Percentiles rank a stretch among this genome's conserved stretches.
These are phyloP conservation scores for Folsomia manolachei DNA, from an alignment of 2,888 invertebrate species.

Conservation along the genomic window DNA sequence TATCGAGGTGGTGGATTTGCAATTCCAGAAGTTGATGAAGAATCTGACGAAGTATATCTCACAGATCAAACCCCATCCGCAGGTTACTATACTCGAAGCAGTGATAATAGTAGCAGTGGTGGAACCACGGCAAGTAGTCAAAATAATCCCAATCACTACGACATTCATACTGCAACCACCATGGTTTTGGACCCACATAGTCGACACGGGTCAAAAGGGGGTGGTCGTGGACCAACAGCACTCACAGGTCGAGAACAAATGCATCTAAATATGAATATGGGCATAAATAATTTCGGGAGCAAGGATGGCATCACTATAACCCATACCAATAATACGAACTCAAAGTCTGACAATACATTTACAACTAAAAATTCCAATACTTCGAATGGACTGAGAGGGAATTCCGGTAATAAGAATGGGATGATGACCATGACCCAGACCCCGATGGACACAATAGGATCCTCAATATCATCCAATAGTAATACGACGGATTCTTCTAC, in stretches of 20 bases:
- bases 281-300: slow-evolving; percentile 18
- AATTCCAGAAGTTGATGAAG: neutral
- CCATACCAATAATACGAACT: slow-evolving; percentile 4
- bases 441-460: slow-evolving; percentile 9
- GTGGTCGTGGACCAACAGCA: neutral
- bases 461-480: neutral
- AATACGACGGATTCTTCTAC: neutral
- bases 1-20: neutral
- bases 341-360: slow-evolving; percentile 9
- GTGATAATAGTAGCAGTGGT: neutral
- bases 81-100: neutral
- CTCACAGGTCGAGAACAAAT: slow-evolving; percentile 5
- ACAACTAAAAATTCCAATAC: neutral
- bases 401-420: neutral
- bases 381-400: neutral
- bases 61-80: neutral
- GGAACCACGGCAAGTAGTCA: neutral
- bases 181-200: neutral
- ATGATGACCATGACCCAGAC: slow-evolving; percentile 13
- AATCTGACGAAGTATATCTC: neutral
- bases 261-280: slow-evolving; percentile 35
- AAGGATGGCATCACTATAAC: slow-evolving; percentile 12
- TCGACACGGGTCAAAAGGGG: neutral
- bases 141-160: neutral
- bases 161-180: neutral